Evolutionary conservation across 2,113 vertebrate species (phyloP).

Genomic region (Nannobrachium achirus): DNA sequence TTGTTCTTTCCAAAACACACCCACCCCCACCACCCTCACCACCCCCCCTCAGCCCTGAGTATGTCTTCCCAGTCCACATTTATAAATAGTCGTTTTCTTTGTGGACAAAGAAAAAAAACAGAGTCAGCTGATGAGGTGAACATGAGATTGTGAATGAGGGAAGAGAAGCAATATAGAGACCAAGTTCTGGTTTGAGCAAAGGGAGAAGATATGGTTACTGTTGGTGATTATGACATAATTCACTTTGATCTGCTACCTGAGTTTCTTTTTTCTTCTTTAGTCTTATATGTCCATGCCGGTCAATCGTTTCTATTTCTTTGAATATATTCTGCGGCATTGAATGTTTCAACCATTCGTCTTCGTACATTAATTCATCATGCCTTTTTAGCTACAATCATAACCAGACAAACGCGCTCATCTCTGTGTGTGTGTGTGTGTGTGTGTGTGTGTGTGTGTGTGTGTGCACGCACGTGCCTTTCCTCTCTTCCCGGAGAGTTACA

Average conservation of each 20-base stretch:
- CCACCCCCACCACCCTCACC: neutral
- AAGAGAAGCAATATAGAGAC: neutral
- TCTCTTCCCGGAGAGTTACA: conserved; percentile 49
- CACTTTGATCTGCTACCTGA: neutral
- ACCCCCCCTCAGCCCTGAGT: neutral
- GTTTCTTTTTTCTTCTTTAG: neutral
- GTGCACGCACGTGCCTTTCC: conserved; percentile 13
- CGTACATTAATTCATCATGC: conserved; percentile 47
- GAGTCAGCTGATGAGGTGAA: conserved; percentile 5
- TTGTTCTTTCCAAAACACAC: conserved; percentile 57
- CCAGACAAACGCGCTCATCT: conserved; percentile 51
- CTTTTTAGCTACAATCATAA: conserved; percentile 50
- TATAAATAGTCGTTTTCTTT: conserved; percentile 25
- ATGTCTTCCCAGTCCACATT: conserved; percentile 31
- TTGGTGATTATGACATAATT: too few relatives aligned
- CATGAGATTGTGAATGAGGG: conserved; percentile 14
- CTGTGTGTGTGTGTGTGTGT: neutral
- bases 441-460: neutral
- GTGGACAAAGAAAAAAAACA: conserved; percentile 13
- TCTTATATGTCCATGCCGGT: neutral
- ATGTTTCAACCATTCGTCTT: conserved; percentile 37
- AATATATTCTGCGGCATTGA: too few relatives aligned
- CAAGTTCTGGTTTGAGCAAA: conserved; percentile 6
- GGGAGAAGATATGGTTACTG: neutral
- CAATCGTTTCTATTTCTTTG: too few relatives aligned